Base-by-base conservation (phyloP, 2,888 invertebrate species). In the Palloptera scutellata region DNA sequence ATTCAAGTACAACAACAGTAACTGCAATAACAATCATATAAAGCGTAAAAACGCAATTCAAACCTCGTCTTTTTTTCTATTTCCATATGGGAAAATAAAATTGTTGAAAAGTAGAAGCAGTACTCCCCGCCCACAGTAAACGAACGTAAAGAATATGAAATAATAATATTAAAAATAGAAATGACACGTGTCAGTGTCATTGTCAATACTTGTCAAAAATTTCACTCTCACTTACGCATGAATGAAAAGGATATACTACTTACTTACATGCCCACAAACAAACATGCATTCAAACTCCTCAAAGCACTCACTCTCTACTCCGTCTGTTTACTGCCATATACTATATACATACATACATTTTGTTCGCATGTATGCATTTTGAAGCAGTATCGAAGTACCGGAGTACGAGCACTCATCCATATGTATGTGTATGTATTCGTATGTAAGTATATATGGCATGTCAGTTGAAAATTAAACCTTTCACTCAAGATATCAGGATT, bases 101-200 rank as follows among this genome's bases (percentile, higher is more conserved):
- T 30, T 30, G 30, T 30, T 30, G 30, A 30, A 30, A 30, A 30
- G 30, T 30, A 30, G 30, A 2, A 30, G 30, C 30, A 30, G 2
- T 30, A 30, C 6, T 6, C 30, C 30, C 30, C n/a, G n/a, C n/a
- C 30, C 30, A 30, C 2, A 30, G 6, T 30, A 6, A n/a, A n/a
- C n/a, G 30, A 30, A 8, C 12, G 48, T 48, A 48, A 48, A 48
- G 48, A 8, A 43, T 42, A 13, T 43, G 43, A 45, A 42, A 42
- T 12, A n/a, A n/a, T n/a, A 12, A n/a, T n/a, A 12, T 5, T 48
- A 12, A 48, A 48, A 3, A 48, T 15, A 64, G 71, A 69, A 77
- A 71, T 76, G 79, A 78, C 79, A 79, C 79, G 79, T 79, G 79
- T 79, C 76, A 73, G 68, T 73, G 72, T 70, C 70, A 70, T 67